A percentile compares a stretch with the other conserved stretches of the same genome.
Conservation (phyloP, 2,888 invertebrate species). For the Cryptosula pallasiana region DNA sequence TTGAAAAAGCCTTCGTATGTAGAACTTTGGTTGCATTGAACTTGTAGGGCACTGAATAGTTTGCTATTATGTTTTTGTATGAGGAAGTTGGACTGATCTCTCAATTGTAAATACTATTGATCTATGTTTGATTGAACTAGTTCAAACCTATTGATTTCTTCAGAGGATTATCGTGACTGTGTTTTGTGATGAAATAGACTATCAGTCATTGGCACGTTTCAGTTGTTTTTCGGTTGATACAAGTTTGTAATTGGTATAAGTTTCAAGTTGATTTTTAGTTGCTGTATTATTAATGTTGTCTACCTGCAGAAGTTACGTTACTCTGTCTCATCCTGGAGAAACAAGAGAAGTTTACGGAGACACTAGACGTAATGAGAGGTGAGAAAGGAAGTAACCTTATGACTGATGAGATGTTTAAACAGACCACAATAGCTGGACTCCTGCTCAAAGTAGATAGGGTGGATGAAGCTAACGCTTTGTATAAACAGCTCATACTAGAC, state of each 20-base stretch:
- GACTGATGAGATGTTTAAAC: constrained; percentile 61
- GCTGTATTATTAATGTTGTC: constrained; percentile 10
- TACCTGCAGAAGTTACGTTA: constrained; percentile 69
- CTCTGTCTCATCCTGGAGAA: constrained; percentile 79
- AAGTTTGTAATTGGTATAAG: too few relatives aligned
- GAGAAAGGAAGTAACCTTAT: constrained; percentile 62
- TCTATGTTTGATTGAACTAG: too few relatives aligned
- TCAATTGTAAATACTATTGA: too few relatives aligned
- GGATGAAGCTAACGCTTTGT: constrained; percentile 68
- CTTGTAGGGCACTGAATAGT: too few relatives aligned
- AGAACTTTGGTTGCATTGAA: too few relatives aligned
- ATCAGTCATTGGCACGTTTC: not conserved
- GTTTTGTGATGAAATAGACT: too few relatives aligned
- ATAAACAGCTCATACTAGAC: constrained; percentile 68
- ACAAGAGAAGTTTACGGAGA: constrained; percentile 71
- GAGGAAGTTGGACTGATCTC: too few relatives aligned
- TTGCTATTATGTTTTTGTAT: too few relatives aligned
- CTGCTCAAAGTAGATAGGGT: constrained; percentile 69
- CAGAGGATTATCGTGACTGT: too few relatives aligned
- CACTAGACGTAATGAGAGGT: constrained; percentile 73
- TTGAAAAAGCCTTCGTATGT: too few relatives aligned
- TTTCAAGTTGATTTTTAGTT: not conserved
- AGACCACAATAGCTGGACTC: constrained; percentile 69
- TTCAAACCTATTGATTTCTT: too few relatives aligned
- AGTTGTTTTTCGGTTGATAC: not conserved